Conservation (phyloP, 2,797 vertebrate species). For the Distichodus sexfasciatus region DNA sequence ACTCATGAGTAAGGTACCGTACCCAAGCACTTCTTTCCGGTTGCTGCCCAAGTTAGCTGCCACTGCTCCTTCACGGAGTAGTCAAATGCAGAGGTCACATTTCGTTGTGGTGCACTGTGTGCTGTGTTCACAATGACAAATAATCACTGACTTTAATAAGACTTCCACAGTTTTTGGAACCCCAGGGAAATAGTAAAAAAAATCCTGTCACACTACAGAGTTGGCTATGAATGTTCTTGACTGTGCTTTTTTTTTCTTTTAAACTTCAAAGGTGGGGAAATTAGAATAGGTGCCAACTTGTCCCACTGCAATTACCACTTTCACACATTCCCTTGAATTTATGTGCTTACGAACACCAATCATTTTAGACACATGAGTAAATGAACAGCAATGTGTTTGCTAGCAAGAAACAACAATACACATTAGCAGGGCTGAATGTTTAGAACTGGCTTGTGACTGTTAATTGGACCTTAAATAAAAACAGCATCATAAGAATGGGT, state of each 20-base stretch:
- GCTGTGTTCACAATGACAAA: background rate
- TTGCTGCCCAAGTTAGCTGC: too few relatives aligned
- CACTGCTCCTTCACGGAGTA: too few relatives aligned
- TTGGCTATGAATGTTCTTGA: background rate
- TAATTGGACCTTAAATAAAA: too few relatives aligned
- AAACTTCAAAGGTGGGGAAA: slow-evolving; percentile 25
- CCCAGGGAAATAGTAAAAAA: background rate
- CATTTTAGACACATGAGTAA: background rate
- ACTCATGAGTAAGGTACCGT: too few relatives aligned
- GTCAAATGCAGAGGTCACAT: too few relatives aligned
- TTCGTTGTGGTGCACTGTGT: too few relatives aligned
- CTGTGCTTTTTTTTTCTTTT: background rate
- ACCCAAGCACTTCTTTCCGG: too few relatives aligned
- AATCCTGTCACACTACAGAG: background rate
- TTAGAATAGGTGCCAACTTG: slow-evolving; percentile 43
- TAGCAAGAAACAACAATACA: slow-evolving; percentile 7
- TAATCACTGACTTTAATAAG: background rate
- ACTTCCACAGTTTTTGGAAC: background rate
- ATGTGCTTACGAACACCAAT: background rate
- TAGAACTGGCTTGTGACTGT: too few relatives aligned
- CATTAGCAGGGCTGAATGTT: too few relatives aligned
- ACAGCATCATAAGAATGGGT: too few relatives aligned
- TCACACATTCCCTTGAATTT: background rate
- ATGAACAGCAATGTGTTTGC: background rate
- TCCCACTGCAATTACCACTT: slow-evolving; percentile 46